Base-by-base conservation (phyloP, 2,113 vertebrate genomes). In the Sphaerodactylus townsendi region DNA sequence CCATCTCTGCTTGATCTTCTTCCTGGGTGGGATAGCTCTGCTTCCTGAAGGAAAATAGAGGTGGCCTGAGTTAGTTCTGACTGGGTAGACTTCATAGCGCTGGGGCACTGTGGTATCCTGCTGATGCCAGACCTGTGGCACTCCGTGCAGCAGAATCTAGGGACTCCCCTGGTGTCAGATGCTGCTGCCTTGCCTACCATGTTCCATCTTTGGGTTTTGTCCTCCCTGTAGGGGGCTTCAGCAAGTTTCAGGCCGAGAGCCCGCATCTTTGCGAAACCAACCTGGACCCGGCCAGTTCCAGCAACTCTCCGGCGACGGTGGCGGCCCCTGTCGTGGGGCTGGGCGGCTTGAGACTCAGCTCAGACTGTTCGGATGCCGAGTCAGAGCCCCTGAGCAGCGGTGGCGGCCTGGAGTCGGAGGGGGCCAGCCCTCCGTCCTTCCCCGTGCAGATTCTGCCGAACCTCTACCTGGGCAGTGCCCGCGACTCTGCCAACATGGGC, bases 371-470 rank as follows among this genome's bases (percentile, higher is more conserved):
- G 0, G 97, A 98, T 2, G 95, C 92, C 0, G 97, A 98, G 41
- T 97, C 96, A 0, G 98, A 98, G 75, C 85, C 91, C 2, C 94
- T 96, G 37, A 90, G 93, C 91, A 98, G 96, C 23, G 90, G n/a
- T n/a, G 90, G 92, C 74, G 90, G 92, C 71, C 95, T 96, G 0
- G 97, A 97, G 83, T 96, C 96, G 0, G 97, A 97, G 78, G 89
- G 89, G 62, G 95, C 95, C 84, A 97, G 97, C 30, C 89, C 95
- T 91, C 81, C 97, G 79, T 96, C 97, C 39, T 98, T 97, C 87
- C 98, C 98, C 0, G 97, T 98, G 37, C 96, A 98, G 95, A 98
- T 98, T 90, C 91, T 98, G 33, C 98, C 98, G 28, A 97, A 98
- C 92, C 97, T 98, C 73, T 98, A 97, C 93, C 95, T 98, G 95